A percentile compares a stretch with the other conserved stretches of the same genome.
Evolutionary conservation across 2,113 vertebrate genomes (phyloP).

Genomic region (Struthio camelus): DNA sequence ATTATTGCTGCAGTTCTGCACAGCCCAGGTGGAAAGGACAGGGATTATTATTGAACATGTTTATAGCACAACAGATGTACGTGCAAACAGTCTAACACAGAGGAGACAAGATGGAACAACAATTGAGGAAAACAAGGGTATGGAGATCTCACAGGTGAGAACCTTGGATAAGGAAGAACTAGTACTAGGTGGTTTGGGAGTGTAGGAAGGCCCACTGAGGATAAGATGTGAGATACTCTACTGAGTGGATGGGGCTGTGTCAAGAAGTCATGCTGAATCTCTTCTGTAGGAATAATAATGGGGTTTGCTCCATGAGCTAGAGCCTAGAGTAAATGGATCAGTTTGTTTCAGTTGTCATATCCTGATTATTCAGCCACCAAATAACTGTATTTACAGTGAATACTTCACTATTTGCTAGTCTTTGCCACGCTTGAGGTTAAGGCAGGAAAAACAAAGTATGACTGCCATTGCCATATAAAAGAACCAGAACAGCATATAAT

Average conservation of each 20-base stretch:
- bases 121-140: neutral
- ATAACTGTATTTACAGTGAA: neutral
- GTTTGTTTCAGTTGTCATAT: neutral
- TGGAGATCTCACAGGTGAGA: neutral
- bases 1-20: neutral
- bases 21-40: conserved; percentile 46
- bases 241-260: neutral
- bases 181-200: neutral
- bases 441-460: no score
- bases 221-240: accelerated
- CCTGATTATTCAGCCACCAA: neutral
- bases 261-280: neutral
- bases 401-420: neutral
- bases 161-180: neutral
- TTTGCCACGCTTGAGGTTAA: no score
- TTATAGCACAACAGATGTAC: conserved; percentile 35
- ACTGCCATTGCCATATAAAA: neutral
- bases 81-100: neutral
- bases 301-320: neutral
- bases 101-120: neutral
- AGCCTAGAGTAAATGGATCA: neutral
- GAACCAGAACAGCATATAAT: neutral
- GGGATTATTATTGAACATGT: conserved; percentile 17
- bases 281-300: neutral
- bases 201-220: neutral